A percentile compares a stretch with the other conserved stretches of the same genome.
These are phyloP conservation scores for Drosophila birchii DNA, from an alignment of 2,888 invertebrate genomes.

Conservation along the genomic window DNA sequence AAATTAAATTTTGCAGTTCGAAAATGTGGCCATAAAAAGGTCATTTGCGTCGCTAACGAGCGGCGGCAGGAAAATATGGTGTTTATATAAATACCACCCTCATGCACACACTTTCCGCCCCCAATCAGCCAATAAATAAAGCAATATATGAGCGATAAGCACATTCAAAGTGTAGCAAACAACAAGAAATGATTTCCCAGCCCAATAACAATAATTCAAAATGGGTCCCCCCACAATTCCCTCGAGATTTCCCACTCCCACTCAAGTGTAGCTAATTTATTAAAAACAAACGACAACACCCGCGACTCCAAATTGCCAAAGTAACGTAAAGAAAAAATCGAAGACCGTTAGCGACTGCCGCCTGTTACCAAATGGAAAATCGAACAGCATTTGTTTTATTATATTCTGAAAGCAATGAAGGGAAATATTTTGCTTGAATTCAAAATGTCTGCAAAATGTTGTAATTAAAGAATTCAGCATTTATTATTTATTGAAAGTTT, in stretches of 20 bases:
- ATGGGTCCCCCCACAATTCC: slow-evolving; percentile 10
- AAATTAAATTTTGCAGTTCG: slow-evolving; percentile 19
- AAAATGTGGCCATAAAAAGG: slow-evolving; percentile 61
- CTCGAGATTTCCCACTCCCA: not conserved
- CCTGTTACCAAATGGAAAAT: slow-evolving; percentile 25
- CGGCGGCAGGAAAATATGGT: slow-evolving; percentile 55
- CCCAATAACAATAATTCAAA: slow-evolving; percentile 70
- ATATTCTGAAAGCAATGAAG: not conserved
- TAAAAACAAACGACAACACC: slow-evolving; percentile 54
- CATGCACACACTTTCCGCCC: slow-evolving; percentile 1
- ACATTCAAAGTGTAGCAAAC: slow-evolving; percentile 44
- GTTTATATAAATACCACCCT: slow-evolving; percentile 39
- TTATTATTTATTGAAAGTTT: too few relatives aligned
- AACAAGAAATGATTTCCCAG: slow-evolving; percentile 26
- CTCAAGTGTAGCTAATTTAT: slow-evolving; percentile 62
- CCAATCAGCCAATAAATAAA: slow-evolving; percentile 73
- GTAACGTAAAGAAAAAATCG: slow-evolving; percentile 39
- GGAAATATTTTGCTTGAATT: not conserved
- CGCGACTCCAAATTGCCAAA: slow-evolving; percentile 47
- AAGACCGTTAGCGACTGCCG: slow-evolving; percentile 39
- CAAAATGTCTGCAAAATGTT: not conserved
- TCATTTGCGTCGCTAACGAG: slow-evolving; percentile 72
- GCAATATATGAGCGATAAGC: slow-evolving; percentile 71
- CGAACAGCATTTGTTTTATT: slow-evolving; percentile 18
- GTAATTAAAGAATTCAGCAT: not conserved